Evolutionary conservation across 2,113 vertebrate genomes (phyloP).

Genomic region (Coregonus clupeaformis): DNA sequence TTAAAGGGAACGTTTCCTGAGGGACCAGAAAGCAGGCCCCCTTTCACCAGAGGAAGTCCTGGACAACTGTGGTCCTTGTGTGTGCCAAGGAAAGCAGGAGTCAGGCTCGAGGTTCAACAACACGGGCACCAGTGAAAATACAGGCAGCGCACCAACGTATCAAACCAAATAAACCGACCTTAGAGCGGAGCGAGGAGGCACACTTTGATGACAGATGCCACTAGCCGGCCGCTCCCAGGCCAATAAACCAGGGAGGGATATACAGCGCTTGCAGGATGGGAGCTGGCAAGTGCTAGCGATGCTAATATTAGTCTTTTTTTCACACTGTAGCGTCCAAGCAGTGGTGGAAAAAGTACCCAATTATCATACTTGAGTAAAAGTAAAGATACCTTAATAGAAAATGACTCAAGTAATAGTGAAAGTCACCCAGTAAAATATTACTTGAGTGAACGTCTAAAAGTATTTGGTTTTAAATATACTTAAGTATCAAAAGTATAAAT

Average conservation of each 20-base stretch:
- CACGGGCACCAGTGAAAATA: slow-evolving; percentile 74
- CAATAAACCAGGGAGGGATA: slow-evolving; percentile 45
- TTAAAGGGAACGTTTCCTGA: slow-evolving; percentile 34
- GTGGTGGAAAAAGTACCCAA: too few species aligned
- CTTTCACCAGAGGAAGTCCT: slow-evolving; percentile 49
- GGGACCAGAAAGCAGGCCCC: slow-evolving; percentile 1
- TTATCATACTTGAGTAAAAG: too few species aligned
- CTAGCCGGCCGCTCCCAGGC: slow-evolving; percentile 46
- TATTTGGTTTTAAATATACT: too few species aligned
- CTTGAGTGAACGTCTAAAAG: too few species aligned
- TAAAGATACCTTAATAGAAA: too few species aligned
- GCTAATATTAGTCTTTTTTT: slow-evolving; percentile 1
- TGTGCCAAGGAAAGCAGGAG: slow-evolving; percentile 61
- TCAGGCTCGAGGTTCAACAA: slow-evolving; percentile 64
- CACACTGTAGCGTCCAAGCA: too few species aligned
- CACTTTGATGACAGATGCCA: slow-evolving; percentile 70
- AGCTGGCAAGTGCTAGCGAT: not conserved
- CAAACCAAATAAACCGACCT: slow-evolving; percentile 72
- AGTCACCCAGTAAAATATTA: too few species aligned
- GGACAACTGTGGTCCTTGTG: slow-evolving; percentile 60
- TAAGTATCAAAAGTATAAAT: too few species aligned
- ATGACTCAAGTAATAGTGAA: too few species aligned
- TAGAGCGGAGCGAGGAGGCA: slow-evolving; percentile 46
- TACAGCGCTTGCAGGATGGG: not conserved
- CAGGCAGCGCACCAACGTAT: slow-evolving; percentile 61